Base-by-base conservation (phyloP, 2,113 vertebrate species). In the Coturnix japonica region DNA sequence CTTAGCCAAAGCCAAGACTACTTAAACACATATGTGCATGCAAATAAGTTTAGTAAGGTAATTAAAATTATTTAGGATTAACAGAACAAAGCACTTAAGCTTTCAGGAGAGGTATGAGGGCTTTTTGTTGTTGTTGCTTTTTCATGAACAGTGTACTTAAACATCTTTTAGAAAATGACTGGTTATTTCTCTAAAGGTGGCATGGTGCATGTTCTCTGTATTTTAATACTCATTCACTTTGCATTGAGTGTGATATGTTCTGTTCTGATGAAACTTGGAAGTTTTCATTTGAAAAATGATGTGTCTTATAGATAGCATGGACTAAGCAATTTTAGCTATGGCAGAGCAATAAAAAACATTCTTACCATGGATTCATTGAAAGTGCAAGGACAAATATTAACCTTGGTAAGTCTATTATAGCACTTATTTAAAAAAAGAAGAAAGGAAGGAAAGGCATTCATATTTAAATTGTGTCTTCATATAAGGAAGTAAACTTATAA, bases 371-470 rank as follows among this genome's bases (percentile, higher is more conserved):
- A 96, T 97, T 97, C 94, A 92, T 67, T 87, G 95, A 87, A 97
- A 90, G 96, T 96, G 63, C 96, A 98, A 98, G 96, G 97, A 97
- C 96, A 97, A 87, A 95, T 95, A 97, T 96, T 97, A 97, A 97
- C 95, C 96, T 97, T 97, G 95, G 95, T 94, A 94, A 33, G 80
- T 96, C 81, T 96, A 97, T 96, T 97, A 94, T 35, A 96, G 77
- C 82, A 96, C 93, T 97, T 97, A 94, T 76, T 96, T 94, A 93
- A 94, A 92, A 88, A 94, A 80, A 53, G 51, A 94, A 51, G 39
- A 94, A 96, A 94, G 54, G 90, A 96, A 88, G 44, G 57, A 90
- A 95, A 95, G 49, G 49, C 54, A 85, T 95, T 96, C 26, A 78
- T 96, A 97, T 97, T 97, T 97, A 97, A 97, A 93, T 96, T 95